phyloP scores from a whole-genome alignment of 2,888 invertebrate genomes.

The Cryptocheilus praepositus region DNA sequence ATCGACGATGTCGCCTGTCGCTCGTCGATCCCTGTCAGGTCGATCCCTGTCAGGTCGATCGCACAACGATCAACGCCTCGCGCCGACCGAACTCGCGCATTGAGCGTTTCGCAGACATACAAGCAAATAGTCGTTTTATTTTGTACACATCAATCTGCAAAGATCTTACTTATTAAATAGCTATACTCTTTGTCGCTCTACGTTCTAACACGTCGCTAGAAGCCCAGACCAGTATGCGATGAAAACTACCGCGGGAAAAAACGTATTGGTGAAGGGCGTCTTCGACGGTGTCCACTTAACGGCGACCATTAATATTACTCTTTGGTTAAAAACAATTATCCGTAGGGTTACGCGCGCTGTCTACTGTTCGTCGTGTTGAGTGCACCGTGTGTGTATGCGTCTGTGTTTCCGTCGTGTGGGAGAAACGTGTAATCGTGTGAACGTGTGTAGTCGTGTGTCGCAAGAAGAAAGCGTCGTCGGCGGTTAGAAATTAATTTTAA shows the following conservation, averaged over 20 bases:
- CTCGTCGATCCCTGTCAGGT: background rate
- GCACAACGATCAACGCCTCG: no score
- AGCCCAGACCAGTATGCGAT: constrained; percentile 39
- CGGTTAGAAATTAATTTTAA: constrained; percentile 59
- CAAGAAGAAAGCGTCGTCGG: constrained; percentile 45
- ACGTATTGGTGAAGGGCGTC: constrained; percentile 35
- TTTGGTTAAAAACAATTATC: constrained; percentile 71
- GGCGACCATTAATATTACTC: constrained; percentile 65
- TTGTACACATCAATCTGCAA: constrained; percentile 54
- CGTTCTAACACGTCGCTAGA: constrained; percentile 47
- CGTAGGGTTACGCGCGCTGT: constrained; percentile 34
- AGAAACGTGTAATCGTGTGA: background rate
- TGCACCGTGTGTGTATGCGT: constrained; percentile 11
- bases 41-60: constrained; percentile 8
- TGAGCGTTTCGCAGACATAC: constrained; percentile 60
- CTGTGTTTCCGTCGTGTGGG: background rate
- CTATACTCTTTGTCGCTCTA: constrained; percentile 48
- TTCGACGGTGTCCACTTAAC: constrained; percentile 32
- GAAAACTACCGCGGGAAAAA: constrained; percentile 38
- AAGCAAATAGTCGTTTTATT: constrained; percentile 48
- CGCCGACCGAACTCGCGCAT: background rate
- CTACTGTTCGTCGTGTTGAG: constrained; percentile 10
- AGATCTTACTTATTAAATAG: constrained; percentile 37
- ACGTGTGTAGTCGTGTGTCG: constrained; percentile 34
- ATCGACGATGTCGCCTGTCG: background rate